Evolutionary conservation across 2,888 invertebrate species (phyloP).

Genomic region (Diarsia brunnea): DNA sequence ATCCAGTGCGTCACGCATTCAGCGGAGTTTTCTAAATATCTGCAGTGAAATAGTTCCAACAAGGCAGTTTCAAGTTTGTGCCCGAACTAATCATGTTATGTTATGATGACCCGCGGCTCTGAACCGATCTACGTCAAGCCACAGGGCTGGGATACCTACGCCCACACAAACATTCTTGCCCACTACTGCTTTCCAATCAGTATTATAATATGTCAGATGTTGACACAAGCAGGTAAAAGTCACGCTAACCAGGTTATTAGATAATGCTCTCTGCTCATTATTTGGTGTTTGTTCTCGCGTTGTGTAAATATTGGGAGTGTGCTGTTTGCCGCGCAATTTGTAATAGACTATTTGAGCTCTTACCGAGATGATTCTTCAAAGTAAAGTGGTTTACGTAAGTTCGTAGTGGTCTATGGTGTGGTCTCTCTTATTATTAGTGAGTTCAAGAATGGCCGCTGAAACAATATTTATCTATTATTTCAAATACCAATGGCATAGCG

Average conservation of each 20-base stretch:
- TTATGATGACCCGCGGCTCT: background rate
- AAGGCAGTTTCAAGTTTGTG: background rate
- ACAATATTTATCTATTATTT: background rate
- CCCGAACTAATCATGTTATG: background rate
- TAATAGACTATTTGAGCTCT: slow-evolving; percentile 5
- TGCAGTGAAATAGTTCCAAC: background rate
- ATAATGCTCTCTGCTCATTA: slow-evolving; percentile 35
- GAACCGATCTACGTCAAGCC: background rate
- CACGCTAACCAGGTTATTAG: slow-evolving; percentile 20
- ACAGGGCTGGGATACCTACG: background rate
- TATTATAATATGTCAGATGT: background rate
- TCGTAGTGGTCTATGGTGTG: background rate
- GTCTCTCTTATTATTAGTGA: too few species aligned
- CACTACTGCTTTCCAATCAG: slow-evolving; percentile 48
- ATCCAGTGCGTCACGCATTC: too few species aligned
- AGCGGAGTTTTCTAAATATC: background rate
- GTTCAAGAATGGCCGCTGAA: background rate
- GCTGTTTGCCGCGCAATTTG: slow-evolving; percentile 39
- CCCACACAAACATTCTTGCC: slow-evolving; percentile 21
- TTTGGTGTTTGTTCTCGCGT: slow-evolving; percentile 19
- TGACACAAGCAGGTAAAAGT: slow-evolving; percentile 46
- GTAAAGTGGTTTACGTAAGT: background rate
- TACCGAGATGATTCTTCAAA: background rate
- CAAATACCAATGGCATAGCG: background rate
- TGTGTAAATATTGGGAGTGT: slow-evolving; percentile 33